Conservation (phyloP, 2,797 vertebrate species). For the Propithecus deckenii region DNA sequence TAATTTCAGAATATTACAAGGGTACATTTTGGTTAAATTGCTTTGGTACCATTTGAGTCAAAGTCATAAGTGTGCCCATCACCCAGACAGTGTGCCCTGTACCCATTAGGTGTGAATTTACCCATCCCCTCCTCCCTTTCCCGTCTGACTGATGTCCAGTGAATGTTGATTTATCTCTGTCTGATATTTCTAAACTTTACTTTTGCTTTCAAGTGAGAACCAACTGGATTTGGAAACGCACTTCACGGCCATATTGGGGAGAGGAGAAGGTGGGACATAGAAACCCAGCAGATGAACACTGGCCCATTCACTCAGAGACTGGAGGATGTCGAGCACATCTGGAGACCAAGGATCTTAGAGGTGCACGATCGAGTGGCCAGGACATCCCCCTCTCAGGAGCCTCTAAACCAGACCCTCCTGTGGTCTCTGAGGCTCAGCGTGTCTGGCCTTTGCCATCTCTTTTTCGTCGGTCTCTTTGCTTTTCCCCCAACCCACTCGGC, state of each 20-base stretch:
- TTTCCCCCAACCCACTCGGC: too few species aligned
- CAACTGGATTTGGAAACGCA: not conserved
- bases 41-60: too few species aligned
- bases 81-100: too few species aligned
- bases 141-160: too few species aligned
- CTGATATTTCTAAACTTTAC: not conserved
- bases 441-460: fast-evolving
- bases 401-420: not conserved
- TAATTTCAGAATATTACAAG: too few species aligned
- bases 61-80: too few species aligned
- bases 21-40: too few species aligned
- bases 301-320: not conserved
- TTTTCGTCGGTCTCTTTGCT: not conserved
- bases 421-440: not conserved
- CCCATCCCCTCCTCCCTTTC: too few species aligned
- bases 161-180: not conserved
- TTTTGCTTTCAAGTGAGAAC: not conserved
- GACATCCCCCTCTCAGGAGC: not conserved
- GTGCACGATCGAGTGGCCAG: fast-evolving
- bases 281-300: not conserved
- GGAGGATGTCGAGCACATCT: too few species aligned
- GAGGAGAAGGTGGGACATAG: not conserved
- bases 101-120: too few species aligned
- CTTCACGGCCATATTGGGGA: not conserved
- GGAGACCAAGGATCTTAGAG: not conserved